These are phyloP conservation scores for Hippolais icterina DNA, from an alignment of 2,113 vertebrate species.

Conservation along the genomic window DNA sequence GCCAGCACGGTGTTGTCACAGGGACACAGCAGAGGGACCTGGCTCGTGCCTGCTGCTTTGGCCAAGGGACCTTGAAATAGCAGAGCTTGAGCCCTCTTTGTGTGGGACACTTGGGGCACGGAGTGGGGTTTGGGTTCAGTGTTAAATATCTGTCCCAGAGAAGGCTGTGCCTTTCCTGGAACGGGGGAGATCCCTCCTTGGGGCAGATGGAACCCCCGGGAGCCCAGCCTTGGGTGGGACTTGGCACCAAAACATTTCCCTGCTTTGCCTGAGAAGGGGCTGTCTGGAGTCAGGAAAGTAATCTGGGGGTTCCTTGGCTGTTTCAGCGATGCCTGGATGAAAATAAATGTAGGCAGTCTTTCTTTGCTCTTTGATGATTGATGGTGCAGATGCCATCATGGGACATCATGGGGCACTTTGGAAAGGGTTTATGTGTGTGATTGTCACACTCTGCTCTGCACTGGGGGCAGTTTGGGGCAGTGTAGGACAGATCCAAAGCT, in stretches of 20 bases:
- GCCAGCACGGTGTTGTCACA: rapidly evolving
- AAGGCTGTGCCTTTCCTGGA: background rate
- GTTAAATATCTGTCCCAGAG: background rate
- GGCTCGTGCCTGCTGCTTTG: background rate
- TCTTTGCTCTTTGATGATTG: background rate
- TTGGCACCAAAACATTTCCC: background rate
- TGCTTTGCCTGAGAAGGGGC: background rate
- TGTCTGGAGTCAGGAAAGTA: background rate
- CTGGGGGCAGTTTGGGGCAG: background rate
- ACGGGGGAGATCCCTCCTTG: rapidly evolving
- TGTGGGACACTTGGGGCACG: background rate
- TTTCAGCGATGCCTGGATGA: background rate
- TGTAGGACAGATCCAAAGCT: background rate
- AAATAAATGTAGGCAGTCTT: background rate
- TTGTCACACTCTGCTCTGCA: background rate
- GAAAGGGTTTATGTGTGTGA: background rate
- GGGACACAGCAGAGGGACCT: rapidly evolving
- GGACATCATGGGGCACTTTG: background rate
- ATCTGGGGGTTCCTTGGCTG: background rate
- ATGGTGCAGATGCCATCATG: background rate
- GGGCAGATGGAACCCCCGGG: background rate
- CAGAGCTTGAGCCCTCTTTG: background rate
- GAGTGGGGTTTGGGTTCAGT: background rate
- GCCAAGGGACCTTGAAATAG: background rate
- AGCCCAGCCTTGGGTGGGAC: background rate